Percentiles rank a stretch among this genome's conserved stretches.
These are phyloP conservation scores for Montipora efflorescens DNA, from an alignment of 64 coral and sea anemone genomes.

Conservation along the genomic window DNA sequence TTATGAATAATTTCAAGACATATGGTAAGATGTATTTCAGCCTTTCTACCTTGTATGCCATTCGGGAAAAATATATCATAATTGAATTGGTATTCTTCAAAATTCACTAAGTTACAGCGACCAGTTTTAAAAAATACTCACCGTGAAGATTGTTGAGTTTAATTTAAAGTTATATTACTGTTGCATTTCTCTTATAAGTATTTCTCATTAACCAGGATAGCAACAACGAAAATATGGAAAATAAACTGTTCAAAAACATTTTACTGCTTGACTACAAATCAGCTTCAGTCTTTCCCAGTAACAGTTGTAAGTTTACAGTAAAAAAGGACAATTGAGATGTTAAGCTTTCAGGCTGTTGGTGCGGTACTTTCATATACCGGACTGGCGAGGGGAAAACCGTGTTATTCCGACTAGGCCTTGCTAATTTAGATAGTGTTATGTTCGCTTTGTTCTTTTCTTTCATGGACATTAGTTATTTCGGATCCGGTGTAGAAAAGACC, in stretches of 20 bases:
- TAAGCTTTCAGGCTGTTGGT: too few relatives aligned
- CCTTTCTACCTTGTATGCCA: not conserved
- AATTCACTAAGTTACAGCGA: not conserved
- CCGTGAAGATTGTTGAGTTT: not conserved
- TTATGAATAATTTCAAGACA: not conserved
- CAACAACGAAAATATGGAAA: not conserved
- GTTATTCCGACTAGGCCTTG: too few relatives aligned
- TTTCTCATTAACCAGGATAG: not conserved
- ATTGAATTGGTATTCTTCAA: conserved; percentile 9
- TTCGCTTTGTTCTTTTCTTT: too few relatives aligned
- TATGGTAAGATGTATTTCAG: not conserved
- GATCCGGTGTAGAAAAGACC: too few relatives aligned
- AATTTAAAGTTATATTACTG: not conserved
- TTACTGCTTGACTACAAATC: not conserved
- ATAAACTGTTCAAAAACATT: not conserved
- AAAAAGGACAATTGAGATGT: too few relatives aligned
- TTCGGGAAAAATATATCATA: not conserved
- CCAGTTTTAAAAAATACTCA: not conserved
- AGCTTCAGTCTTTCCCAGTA: too few relatives aligned
- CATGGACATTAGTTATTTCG: too few relatives aligned
- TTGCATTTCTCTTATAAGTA: not conserved
- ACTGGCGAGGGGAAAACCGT: too few relatives aligned
- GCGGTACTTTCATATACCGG: too few relatives aligned
- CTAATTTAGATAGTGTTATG: too few relatives aligned
- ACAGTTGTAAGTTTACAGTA: too few relatives aligned